These are phyloP conservation scores for Bombus waltoni DNA, from an alignment of 1,140 invertebrate species.

Conservation along the genomic window DNA sequence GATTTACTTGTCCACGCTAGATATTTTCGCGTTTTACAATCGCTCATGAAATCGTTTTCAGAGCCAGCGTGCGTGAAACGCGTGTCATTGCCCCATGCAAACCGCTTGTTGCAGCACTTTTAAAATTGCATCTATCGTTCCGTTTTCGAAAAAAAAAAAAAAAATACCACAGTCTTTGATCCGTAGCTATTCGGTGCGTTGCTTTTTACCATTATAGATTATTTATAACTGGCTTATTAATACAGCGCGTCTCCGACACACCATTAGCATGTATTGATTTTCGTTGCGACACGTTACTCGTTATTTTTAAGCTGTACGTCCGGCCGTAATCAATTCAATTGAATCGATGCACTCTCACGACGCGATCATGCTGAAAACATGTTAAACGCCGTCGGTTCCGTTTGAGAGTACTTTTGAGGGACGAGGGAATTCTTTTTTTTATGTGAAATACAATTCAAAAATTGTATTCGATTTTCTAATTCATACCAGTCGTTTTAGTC, in stretches of 20 bases:
- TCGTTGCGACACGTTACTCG: conserved; percentile 23
- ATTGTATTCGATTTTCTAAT: background rate
- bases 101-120: background rate
- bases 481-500: too few species aligned
- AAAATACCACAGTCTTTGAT: background rate
- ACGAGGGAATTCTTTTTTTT: background rate
- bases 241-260: conserved; percentile 21
- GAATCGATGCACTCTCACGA: conserved; percentile 40
- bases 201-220: conserved; percentile 32
- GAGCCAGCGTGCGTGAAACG: background rate
- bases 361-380: background rate
- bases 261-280: conserved; percentile 43
- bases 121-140: background rate
- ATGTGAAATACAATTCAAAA: background rate
- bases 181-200: background rate
- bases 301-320: conserved; percentile 48
- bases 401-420: background rate
- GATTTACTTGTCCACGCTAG: background rate
- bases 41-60: background rate
- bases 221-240: conserved; percentile 45
- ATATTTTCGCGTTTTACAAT: background rate
- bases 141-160: background rate
- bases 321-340: conserved; percentile 40
- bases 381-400: background rate
- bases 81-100: too few species aligned